Conservation (phyloP, 2,888 invertebrate genomes). For the Dascillus cervinus region DNA sequence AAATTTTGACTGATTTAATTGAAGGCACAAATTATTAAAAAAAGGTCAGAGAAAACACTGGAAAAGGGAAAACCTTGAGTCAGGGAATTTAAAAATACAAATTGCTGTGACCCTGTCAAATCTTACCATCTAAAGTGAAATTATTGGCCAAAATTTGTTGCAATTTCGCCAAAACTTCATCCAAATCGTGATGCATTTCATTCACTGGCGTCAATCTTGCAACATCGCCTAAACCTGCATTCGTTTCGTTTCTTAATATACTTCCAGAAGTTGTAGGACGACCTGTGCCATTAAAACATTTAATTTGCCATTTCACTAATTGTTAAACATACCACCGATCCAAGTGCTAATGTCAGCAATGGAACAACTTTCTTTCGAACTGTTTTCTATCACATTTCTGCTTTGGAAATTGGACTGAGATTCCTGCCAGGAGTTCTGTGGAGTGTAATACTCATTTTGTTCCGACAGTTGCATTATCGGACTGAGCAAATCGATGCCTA, state of each 20-base stretch:
- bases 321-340: constrained; percentile 51
- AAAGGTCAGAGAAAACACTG: too few relatives aligned
- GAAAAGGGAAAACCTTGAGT: too few relatives aligned
- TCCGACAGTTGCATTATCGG: constrained; percentile 46
- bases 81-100: neutral
- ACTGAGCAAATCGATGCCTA: constrained; percentile 49
- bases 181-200: constrained; percentile 57
- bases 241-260: constrained; percentile 6
- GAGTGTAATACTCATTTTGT: constrained; percentile 27
- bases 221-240: too few relatives aligned
- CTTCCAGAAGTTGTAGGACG: constrained; percentile 11
- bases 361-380: constrained; percentile 43
- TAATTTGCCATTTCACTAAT: neutral
- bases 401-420: neutral
- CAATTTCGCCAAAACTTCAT: constrained; percentile 59
- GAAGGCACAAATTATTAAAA: too few relatives aligned
- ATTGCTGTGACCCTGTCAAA: neutral
- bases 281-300: constrained; percentile 8
- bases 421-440: constrained; percentile 1
- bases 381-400: constrained; percentile 1
- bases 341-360: constrained; percentile 59
- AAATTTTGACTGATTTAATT: too few relatives aligned
- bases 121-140: constrained; percentile 55
- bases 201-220: too few relatives aligned
- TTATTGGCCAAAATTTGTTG: constrained; percentile 66